These are phyloP conservation scores for Betta splendens DNA, from an alignment of 2,797 vertebrate species.

Conservation along the genomic window DNA sequence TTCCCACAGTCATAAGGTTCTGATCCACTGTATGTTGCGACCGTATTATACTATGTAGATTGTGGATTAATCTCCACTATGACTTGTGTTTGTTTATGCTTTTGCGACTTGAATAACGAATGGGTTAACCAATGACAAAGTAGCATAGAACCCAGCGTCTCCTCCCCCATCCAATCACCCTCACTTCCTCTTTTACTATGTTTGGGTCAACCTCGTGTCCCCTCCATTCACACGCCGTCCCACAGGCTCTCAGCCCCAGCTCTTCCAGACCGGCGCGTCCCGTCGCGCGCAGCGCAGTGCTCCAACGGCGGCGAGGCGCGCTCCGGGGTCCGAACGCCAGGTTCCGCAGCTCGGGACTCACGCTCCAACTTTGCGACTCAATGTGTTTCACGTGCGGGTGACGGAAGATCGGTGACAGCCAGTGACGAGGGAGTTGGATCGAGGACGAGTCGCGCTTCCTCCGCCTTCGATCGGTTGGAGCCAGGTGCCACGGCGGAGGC, in stretches of 20 bases:
- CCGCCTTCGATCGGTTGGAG: slow-evolving; percentile 35
- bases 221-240: slow-evolving; percentile 15
- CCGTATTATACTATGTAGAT: background rate
- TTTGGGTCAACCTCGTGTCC: slow-evolving; percentile 37
- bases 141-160: slow-evolving; percentile 9
- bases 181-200: slow-evolving; percentile 8
- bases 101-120: background rate
- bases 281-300: slow-evolving; percentile 39
- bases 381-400: slow-evolving; percentile 16
- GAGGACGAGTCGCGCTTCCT: slow-evolving; percentile 20
- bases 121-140: slow-evolving; percentile 40
- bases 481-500: slow-evolving; percentile 30
- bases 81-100: background rate
- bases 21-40: too few species aligned
- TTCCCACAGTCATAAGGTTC: background rate
- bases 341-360: background rate
- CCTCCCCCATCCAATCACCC: slow-evolving; percentile 18
- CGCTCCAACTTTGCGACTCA: slow-evolving; percentile 25
- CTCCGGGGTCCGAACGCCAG: background rate
- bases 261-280: slow-evolving; percentile 44
- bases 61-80: too few species aligned
- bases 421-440: slow-evolving; percentile 32
- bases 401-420: slow-evolving; percentile 44
- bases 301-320: slow-evolving; percentile 14
- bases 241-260: slow-evolving; percentile 8